Evolutionary conservation across 2,797 vertebrate genomes (phyloP).

Genomic region (Mastacembelus armatus): DNA sequence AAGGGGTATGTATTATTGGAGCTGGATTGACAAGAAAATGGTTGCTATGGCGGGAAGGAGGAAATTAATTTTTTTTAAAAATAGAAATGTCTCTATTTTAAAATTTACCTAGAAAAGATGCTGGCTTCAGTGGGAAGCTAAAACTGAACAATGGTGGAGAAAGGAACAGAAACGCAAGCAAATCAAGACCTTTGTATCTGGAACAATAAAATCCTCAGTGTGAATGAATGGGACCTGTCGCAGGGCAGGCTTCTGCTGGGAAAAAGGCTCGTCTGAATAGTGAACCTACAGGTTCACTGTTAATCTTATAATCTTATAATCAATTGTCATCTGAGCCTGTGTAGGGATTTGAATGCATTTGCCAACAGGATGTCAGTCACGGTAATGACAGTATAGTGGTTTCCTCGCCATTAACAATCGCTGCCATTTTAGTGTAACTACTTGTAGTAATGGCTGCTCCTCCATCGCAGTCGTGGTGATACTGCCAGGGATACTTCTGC

Average conservation of each 20-base stretch:
- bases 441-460: conserved; percentile 63
- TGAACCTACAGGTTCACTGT: conserved; percentile 60
- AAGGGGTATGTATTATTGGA: conserved; percentile 46
- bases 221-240: conserved; percentile 48
- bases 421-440: conserved; percentile 73
- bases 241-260: conserved; percentile 22
- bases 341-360: conserved; percentile 50
- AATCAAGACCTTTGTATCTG: conserved; percentile 40
- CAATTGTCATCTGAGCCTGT: conserved; percentile 54
- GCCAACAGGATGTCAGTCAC: conserved; percentile 45
- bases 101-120: conserved; percentile 13
- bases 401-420: conserved; percentile 58
- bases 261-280: conserved; percentile 41
- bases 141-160: conserved; percentile 40
- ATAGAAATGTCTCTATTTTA: not conserved
- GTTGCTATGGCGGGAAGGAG: conserved; percentile 31
- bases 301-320: conserved; percentile 61
- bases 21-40: conserved; percentile 42
- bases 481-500: conserved; percentile 57
- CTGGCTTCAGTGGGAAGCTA: conserved; percentile 4
- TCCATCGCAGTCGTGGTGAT: conserved; percentile 9
- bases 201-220: conserved; percentile 30
- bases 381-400: conserved; percentile 46
- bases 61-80: conserved; percentile 34
- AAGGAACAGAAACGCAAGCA: conserved; percentile 41